Conservation (phyloP, 2,113 vertebrate species). For the Cinclus mexicanus region DNA sequence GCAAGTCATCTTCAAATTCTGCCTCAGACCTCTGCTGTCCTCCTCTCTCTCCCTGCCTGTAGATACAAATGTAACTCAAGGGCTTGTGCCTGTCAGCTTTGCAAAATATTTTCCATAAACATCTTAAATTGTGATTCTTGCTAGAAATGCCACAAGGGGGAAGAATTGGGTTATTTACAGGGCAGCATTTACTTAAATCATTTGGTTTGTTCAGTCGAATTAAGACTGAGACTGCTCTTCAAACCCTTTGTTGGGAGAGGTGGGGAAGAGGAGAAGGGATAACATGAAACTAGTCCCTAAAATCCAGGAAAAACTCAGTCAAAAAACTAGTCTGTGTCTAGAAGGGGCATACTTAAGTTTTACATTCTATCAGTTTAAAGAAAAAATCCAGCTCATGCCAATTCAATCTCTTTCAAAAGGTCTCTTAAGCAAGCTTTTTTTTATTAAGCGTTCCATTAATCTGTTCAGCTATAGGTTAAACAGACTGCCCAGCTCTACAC, state of each 20-base stretch:
- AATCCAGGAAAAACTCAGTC: not conserved
- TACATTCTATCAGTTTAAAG: not conserved
- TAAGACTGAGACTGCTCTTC: not conserved
- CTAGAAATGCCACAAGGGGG: slow-evolving; percentile 30
- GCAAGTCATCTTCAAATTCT: not conserved
- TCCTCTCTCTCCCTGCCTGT: not conserved
- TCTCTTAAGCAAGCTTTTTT: not conserved
- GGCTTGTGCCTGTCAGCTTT: not conserved
- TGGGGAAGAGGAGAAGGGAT: not conserved
- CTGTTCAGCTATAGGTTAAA: not conserved
- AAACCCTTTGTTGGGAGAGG: not conserved
- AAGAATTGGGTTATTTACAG: slow-evolving; percentile 24
- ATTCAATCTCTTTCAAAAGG: not conserved
- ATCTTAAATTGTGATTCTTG: not conserved
- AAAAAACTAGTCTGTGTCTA: not conserved
- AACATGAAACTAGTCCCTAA: not conserved
- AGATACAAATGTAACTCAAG: not conserved
- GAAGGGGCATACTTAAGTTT: not conserved
- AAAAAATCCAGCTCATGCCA: not conserved
- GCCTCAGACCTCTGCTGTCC: not conserved
- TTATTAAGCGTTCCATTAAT: not conserved
- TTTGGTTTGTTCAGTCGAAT: not conserved
- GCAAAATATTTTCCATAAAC: not conserved
- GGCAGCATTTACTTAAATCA: not conserved
- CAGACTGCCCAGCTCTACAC: not conserved